phyloP scores from a whole-genome alignment of 2,888 invertebrate genomes.

The Gnatocerus cornutus region DNA sequence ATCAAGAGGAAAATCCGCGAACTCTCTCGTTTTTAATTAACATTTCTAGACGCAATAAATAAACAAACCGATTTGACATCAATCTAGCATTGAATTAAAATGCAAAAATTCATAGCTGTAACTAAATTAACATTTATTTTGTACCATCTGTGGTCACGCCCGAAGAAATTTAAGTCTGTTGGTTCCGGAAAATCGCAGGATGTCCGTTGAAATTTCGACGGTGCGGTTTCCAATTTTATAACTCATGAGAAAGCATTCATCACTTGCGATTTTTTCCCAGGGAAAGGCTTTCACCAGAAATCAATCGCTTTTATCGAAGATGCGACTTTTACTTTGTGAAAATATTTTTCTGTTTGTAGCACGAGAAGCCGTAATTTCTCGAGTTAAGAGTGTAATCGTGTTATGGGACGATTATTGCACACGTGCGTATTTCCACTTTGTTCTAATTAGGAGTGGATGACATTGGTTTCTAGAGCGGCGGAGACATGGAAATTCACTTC shows the following conservation, averaged over 20 bases:
- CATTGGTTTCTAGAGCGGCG: too few species aligned
- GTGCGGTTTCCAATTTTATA: not conserved
- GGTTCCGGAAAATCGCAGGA: not conserved
- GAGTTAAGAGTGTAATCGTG: not conserved
- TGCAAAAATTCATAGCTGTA: too few species aligned
- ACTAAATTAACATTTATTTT: not conserved
- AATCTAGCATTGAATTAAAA: too few species aligned
- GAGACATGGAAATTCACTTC: too few species aligned
- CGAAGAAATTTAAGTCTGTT: not conserved
- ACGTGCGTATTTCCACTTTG: too few species aligned
- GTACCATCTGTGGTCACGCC: not conserved
- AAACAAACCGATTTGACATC: too few species aligned
- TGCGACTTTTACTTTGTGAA: slow-evolving; percentile 9
- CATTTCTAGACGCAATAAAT: too few species aligned
- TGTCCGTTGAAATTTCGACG: not conserved
- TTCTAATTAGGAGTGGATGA: too few species aligned
- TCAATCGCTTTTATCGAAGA: slow-evolving; percentile 8
- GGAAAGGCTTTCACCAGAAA: slow-evolving; percentile 32
- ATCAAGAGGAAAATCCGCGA: too few species aligned
- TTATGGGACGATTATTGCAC: not conserved
- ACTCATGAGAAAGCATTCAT: slow-evolving; percentile 19
- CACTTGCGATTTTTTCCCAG: slow-evolving; percentile 22
- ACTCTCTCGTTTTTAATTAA: too few species aligned
- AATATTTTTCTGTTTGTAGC: not conserved
- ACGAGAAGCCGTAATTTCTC: not conserved